These are phyloP conservation scores for Jordanella pulchra DNA, from an alignment of 2,797 vertebrate genomes.

Conservation along the genomic window DNA sequence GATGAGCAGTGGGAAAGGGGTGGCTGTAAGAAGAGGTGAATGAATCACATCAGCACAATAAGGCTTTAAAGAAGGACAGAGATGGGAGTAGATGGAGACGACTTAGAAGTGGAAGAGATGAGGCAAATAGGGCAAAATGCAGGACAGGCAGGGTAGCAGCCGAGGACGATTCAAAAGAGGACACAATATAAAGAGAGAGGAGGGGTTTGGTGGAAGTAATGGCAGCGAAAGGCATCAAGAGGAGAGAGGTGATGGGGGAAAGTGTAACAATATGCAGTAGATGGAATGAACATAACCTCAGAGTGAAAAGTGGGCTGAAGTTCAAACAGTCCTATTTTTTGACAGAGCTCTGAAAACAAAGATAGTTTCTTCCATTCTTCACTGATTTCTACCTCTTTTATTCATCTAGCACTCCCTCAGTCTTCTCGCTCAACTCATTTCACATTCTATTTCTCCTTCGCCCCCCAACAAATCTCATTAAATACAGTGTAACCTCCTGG, in stretches of 20 bases:
- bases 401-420: conserved; percentile 31
- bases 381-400: conserved; percentile 27
- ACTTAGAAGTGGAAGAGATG: conserved; percentile 33
- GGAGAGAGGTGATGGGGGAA: conserved; percentile 29
- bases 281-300: conserved; percentile 11
- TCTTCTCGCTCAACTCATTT: conserved; percentile 38
- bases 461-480: conserved; percentile 52
- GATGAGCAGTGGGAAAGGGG: conserved; percentile 17
- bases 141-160: conserved; percentile 13
- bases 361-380: conserved; percentile 17
- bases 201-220: conserved; percentile 21
- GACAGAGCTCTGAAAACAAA: conserved; percentile 46
- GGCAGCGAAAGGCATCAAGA: conserved; percentile 31
- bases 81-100: conserved; percentile 29
- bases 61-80: conserved; percentile 18
- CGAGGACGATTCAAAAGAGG: conserved; percentile 41
- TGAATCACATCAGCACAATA: conserved; percentile 33
- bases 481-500: conserved; percentile 40
- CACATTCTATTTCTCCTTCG: conserved; percentile 16
- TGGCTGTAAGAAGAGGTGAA: conserved; percentile 34
- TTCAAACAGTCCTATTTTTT: conserved; percentile 35
- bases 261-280: conserved; percentile 11
- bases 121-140: conserved; percentile 33
- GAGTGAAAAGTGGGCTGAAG: conserved; percentile 17
- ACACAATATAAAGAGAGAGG: conserved; percentile 44